Percentiles rank a stretch among this genome's conserved stretches.
phyloP scores from a whole-genome alignment of 2,797 vertebrate species.

The Agapornis canus region DNA sequence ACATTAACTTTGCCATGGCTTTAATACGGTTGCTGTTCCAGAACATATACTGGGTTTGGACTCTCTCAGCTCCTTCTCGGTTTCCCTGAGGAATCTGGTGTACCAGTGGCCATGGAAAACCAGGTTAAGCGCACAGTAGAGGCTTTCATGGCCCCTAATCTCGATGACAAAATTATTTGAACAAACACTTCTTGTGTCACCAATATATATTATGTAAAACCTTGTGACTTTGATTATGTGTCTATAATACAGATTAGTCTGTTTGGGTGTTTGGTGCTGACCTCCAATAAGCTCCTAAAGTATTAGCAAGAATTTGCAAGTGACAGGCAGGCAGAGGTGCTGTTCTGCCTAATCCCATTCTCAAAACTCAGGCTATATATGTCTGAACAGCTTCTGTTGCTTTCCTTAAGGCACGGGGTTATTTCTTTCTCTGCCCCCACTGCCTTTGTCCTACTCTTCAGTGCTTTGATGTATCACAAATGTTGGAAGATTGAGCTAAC shows the following conservation, averaged over 20 bases:
- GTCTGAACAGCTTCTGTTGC: slow-evolving; percentile 36
- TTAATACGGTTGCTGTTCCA: background rate
- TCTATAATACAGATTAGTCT: slow-evolving; percentile 76
- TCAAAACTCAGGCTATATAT: slow-evolving; percentile 22
- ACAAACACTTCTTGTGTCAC: slow-evolving; percentile 66
- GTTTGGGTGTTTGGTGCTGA: slow-evolving; percentile 68
- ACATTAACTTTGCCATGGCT: background rate
- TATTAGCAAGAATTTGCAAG: slow-evolving; percentile 69
- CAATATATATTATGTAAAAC: slow-evolving; percentile 66
- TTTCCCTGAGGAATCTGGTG: slow-evolving; percentile 8
- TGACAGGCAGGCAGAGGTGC: slow-evolving; percentile 66
- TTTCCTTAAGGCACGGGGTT: background rate
- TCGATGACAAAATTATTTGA: slow-evolving; percentile 52
- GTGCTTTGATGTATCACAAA: slow-evolving; percentile 34
- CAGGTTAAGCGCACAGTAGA: slow-evolving; percentile 64
- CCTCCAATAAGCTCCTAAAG: slow-evolving; percentile 72
- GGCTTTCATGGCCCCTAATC: slow-evolving; percentile 65
- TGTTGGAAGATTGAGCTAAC: slow-evolving; percentile 36
- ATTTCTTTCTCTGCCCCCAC: background rate
- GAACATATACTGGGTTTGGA: background rate
- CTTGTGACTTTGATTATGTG: slow-evolving; percentile 76
- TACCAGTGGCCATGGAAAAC: background rate
- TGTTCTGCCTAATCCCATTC: slow-evolving; percentile 55
- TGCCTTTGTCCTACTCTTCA: slow-evolving; percentile 8
- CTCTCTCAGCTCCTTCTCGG: background rate